Evolutionary conservation across 2,888 invertebrate genomes (phyloP).

Genomic region (Acleris laterana): DNA sequence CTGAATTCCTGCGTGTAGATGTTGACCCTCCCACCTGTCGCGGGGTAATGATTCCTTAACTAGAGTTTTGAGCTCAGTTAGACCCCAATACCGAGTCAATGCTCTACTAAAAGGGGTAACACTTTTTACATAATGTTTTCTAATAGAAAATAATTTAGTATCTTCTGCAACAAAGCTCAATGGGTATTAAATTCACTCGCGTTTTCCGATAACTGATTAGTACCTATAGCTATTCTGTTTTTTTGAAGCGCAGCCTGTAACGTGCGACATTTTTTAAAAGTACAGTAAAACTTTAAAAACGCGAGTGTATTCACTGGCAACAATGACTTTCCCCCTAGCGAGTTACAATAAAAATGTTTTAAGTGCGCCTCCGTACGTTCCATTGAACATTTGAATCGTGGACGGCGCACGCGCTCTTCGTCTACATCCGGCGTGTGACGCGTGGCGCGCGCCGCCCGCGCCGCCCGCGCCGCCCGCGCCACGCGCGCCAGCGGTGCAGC

Average conservation of each 20-base stretch:
- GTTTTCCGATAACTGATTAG: too few species aligned
- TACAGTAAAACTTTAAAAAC: slow-evolving; percentile 39
- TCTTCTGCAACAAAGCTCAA: too few species aligned
- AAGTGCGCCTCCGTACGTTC: slow-evolving; percentile 81
- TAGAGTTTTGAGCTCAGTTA: too few species aligned
- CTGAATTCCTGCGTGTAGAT: too few species aligned
- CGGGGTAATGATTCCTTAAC: too few species aligned
- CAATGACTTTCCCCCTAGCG: slow-evolving; percentile 58
- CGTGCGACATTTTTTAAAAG: not conserved
- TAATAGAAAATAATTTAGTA: too few species aligned
- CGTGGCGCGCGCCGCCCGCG: slow-evolving; percentile 58
- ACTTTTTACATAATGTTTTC: too few species aligned
- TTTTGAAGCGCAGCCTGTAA: not conserved
- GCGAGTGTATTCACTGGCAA: slow-evolving; percentile 50
- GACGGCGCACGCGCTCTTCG: slow-evolving; percentile 72
- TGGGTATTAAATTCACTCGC: too few species aligned
- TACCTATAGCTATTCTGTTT: too few species aligned
- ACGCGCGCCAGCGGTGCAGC: slow-evolving; percentile 41
- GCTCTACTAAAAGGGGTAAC: too few species aligned
- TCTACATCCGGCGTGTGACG: slow-evolving; percentile 69
- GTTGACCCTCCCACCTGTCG: too few species aligned
- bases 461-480: slow-evolving; percentile 40
- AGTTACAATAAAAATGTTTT: slow-evolving; percentile 81
- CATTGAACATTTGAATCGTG: slow-evolving; percentile 74
- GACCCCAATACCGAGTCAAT: too few species aligned